Evolutionary conservation across 2,888 invertebrate genomes (phyloP).

Genomic region (Blera fallax): DNA sequence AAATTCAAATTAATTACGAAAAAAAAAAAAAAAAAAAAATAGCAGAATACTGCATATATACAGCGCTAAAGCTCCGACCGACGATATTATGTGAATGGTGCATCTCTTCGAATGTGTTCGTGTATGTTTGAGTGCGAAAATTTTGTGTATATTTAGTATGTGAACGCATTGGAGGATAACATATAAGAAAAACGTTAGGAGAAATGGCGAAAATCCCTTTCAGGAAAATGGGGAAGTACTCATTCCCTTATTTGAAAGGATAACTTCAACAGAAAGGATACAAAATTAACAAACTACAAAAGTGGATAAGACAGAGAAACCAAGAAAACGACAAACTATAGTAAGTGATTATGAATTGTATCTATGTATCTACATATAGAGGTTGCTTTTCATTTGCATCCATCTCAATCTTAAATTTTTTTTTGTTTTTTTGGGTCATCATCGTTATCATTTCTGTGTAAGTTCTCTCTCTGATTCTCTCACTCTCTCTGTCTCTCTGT

Average conservation of each 20-base stretch:
- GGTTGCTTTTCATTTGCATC: slow-evolving; percentile 22
- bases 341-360: slow-evolving; percentile 32
- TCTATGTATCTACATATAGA: neutral
- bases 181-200: neutral
- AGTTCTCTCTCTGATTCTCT: neutral
- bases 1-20: slow-evolving; percentile 37
- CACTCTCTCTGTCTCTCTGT: neutral
- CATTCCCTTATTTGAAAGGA: slow-evolving; percentile 54
- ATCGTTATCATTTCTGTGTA: slow-evolving; percentile 32
- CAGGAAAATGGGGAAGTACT: slow-evolving; percentile 56
- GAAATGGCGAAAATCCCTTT: slow-evolving; percentile 56
- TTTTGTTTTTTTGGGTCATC: no score
- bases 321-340: slow-evolving; percentile 19
- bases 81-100: slow-evolving; percentile 24
- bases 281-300: neutral
- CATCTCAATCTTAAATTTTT: neutral
- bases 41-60: neutral
- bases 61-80: neutral
- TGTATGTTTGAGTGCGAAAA: neutral
- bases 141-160: slow-evolving; percentile 25
- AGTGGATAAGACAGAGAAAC: slow-evolving; percentile 47
- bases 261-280: slow-evolving; percentile 21
- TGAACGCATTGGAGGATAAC: slow-evolving; percentile 28
- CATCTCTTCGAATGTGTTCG: neutral
- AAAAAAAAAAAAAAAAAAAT: neutral